These are phyloP conservation scores for Drosophila setosimentum DNA, from an alignment of 2,888 invertebrate species.

Conservation along the genomic window DNA sequence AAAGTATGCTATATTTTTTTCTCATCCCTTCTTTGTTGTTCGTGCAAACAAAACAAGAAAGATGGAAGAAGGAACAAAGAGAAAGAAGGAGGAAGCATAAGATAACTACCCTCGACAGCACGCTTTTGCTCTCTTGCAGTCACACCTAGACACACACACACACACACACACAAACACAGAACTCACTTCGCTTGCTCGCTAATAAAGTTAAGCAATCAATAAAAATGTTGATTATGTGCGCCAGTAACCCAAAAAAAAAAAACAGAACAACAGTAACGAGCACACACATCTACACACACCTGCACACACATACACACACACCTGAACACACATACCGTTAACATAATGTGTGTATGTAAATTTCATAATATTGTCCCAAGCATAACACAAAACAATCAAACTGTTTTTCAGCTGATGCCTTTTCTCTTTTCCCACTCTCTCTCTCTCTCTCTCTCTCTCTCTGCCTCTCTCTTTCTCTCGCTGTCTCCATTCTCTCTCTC, in stretches of 20 bases:
- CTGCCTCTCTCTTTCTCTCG: not conserved
- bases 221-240: slow-evolving; percentile 57
- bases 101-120: slow-evolving; percentile 15
- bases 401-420: slow-evolving; percentile 40
- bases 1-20: slow-evolving; percentile 36
- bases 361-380: slow-evolving; percentile 38
- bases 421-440: not conserved
- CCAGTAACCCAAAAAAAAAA: slow-evolving; percentile 21
- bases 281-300: slow-evolving; percentile 16
- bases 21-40: not conserved
- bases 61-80: not conserved
- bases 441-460: not conserved
- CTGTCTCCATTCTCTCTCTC: not conserved
- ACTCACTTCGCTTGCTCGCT: slow-evolving; percentile 36
- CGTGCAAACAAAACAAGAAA: not conserved
- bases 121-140: slow-evolving; percentile 21
- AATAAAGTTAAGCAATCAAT: slow-evolving; percentile 64
- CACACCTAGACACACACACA: slow-evolving; percentile 34
- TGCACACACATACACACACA: slow-evolving; percentile 13
- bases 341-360: slow-evolving; percentile 39
- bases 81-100: not conserved
- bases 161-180: slow-evolving; percentile 12
- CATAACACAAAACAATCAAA: slow-evolving; percentile 53
- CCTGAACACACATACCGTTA: not conserved
- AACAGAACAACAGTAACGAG: slow-evolving; percentile 29